Evolutionary conservation across 2,888 invertebrate genomes (phyloP).

Genomic region (Holacanthella duospinosa): DNA sequence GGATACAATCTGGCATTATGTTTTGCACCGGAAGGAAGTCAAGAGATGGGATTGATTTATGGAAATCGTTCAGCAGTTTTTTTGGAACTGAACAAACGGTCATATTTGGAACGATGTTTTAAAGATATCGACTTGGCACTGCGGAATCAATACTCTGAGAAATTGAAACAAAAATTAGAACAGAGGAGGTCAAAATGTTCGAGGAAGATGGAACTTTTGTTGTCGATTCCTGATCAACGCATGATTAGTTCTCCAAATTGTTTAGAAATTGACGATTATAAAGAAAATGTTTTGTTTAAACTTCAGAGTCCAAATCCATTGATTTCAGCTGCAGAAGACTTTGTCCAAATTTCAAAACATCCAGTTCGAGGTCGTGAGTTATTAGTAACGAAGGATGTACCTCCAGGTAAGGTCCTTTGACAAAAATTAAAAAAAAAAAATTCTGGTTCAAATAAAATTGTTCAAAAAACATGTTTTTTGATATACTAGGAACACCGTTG

Average conservation of each 20-base stretch:
- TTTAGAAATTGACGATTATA: not conserved
- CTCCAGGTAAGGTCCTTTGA: not conserved
- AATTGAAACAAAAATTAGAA: constrained; percentile 5
- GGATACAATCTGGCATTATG: constrained; percentile 25
- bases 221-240: not conserved
- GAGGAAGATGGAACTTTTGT: not conserved
- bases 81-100: constrained; percentile 13
- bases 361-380: constrained; percentile 3
- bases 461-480: not conserved
- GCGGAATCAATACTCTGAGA: constrained; percentile 2
- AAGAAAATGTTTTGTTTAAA: not conserved
- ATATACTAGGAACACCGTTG: not conserved
- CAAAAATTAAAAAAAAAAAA: not conserved
- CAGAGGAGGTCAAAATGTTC: constrained; percentile 12
- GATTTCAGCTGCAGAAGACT: not conserved
- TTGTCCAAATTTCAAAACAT: not conserved
- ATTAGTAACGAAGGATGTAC: not conserved
- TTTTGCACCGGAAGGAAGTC: constrained; percentile 18
- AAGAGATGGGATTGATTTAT: constrained; percentile 16
- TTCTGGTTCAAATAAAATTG: not conserved
- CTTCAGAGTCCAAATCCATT: not conserved
- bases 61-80: constrained; percentile 24
- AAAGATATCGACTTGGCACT: constrained; percentile 16
- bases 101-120: constrained; percentile 11
- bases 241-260: not conserved